Conservation (phyloP, 2,113 vertebrate genomes). For the Notarius lentiginosus region DNA sequence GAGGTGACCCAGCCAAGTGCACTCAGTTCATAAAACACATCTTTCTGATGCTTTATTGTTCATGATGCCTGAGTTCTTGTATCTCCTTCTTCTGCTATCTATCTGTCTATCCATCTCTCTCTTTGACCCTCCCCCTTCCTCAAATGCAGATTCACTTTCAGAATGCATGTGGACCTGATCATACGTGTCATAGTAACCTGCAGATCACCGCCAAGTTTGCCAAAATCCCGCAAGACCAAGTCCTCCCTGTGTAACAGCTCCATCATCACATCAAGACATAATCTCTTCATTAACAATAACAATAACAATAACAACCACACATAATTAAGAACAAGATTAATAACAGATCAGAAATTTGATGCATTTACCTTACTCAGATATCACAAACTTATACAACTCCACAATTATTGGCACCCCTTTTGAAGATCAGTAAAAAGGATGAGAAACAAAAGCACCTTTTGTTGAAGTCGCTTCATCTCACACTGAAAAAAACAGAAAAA, state of each 20-base stretch:
- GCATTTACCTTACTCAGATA: not conserved
- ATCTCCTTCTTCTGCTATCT: not conserved
- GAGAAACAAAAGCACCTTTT: too few species aligned
- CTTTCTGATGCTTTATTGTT: not conserved
- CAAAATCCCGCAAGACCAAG: conserved; percentile 65
- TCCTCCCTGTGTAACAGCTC: conserved; percentile 68
- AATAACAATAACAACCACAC: not conserved
- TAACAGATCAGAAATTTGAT: not conserved
- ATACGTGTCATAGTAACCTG: conserved; percentile 88
- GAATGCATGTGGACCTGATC: conserved; percentile 87
- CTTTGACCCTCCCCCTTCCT: not conserved
- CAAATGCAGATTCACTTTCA: conserved; percentile 82
- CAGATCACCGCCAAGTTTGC: conserved; percentile 79
- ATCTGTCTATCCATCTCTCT: not conserved
- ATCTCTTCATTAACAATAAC: conserved; percentile 5
- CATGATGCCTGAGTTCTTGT: not conserved
- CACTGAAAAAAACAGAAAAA: too few species aligned
- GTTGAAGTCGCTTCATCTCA: too few species aligned
- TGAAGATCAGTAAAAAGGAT: too few species aligned
- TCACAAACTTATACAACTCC: too few species aligned
- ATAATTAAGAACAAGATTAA: not conserved
- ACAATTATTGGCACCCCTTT: too few species aligned
- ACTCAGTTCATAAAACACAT: not conserved
- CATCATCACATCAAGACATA: not conserved
- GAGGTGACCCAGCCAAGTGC: conserved; percentile 70